Conservation (phyloP, 2,888 invertebrate genomes). For the Laothoe populi region DNA sequence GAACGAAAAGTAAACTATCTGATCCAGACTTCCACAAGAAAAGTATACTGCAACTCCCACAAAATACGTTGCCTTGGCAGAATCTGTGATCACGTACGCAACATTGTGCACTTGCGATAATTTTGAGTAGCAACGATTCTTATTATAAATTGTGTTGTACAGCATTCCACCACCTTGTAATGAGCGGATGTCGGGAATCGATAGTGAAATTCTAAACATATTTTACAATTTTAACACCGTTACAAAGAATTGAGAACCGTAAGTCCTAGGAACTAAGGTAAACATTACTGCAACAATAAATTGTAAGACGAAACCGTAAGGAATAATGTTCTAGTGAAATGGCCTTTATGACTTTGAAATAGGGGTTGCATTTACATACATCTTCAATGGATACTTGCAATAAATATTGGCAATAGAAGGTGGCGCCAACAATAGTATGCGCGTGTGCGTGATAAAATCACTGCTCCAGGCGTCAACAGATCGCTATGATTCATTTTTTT, state of each 20-base stretch:
- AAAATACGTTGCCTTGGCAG: background rate
- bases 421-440: constrained; percentile 37
- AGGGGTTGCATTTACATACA: constrained; percentile 59
- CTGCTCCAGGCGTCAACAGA: constrained; percentile 63
- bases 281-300: background rate
- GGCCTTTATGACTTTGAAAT: constrained; percentile 64
- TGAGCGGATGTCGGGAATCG: constrained; percentile 81
- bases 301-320: constrained; percentile 50
- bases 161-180: constrained; percentile 80
- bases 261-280: constrained; percentile 46
- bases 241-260: constrained; percentile 42
- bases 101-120: constrained; percentile 50
- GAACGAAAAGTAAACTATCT: background rate
- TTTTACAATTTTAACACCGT: constrained; percentile 64
- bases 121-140: constrained; percentile 51
- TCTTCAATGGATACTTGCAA: constrained; percentile 58
- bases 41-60: background rate
- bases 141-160: constrained; percentile 74
- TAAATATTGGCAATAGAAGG: constrained; percentile 62
- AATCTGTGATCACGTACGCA: background rate
- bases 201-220: constrained; percentile 78
- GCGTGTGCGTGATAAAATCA: constrained; percentile 73
- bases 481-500: constrained; percentile 54
- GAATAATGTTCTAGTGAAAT: constrained; percentile 61
- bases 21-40: background rate